Evolutionary conservation across 2,888 invertebrate species (phyloP).

Genomic region (Morinoia aosen): DNA sequence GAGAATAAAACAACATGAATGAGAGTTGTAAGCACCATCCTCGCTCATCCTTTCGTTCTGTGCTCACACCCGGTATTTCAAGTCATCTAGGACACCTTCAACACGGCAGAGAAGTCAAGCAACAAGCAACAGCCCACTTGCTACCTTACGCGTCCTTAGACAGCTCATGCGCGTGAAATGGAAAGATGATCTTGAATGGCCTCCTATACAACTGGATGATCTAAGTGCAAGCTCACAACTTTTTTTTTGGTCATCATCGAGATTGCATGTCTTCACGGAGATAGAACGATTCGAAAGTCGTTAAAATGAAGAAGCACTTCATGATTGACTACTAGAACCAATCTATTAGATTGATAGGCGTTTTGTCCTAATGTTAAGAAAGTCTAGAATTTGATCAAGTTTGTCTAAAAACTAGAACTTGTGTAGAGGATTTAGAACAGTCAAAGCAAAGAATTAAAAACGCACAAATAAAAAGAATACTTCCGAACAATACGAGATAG

Average conservation of each 20-base stretch:
- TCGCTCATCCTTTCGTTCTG: not conserved
- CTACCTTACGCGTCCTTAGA: not conserved
- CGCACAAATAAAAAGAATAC: not conserved
- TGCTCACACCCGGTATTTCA: not conserved
- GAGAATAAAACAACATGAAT: not conserved
- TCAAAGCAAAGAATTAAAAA: not conserved
- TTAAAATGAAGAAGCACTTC: not conserved
- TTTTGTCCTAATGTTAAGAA: not conserved
- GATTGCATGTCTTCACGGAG: not conserved
- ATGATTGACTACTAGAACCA: not conserved
- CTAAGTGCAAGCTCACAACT: not conserved
- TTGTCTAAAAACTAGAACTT: not conserved
- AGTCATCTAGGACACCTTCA: not conserved
- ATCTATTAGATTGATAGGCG: not conserved
- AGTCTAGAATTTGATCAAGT: not conserved
- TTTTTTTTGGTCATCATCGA: not conserved
- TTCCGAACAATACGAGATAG: not conserved
- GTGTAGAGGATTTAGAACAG: not conserved
- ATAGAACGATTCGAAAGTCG: not conserved
- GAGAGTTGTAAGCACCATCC: not conserved
- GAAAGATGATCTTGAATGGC: not conserved
- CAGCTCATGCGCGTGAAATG: not conserved
- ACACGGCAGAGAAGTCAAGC: not conserved
- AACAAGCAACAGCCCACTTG: not conserved
- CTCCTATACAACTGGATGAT: not conserved